Conservation (phyloP, 1,140 invertebrate species). For the Ceratina japonica region DNA sequence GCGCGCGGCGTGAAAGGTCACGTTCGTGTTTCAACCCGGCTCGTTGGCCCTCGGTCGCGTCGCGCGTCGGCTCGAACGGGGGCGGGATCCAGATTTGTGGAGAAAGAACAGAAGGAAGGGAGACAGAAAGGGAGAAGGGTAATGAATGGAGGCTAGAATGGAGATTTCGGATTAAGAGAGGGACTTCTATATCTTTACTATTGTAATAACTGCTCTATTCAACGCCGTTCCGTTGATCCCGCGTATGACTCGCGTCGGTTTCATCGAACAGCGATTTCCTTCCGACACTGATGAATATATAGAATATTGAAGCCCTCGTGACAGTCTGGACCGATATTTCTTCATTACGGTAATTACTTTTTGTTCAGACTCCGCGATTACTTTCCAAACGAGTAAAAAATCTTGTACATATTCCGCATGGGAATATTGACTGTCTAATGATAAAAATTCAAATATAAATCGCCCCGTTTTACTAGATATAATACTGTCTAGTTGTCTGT, state of each 20-base stretch:
- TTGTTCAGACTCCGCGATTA: not conserved
- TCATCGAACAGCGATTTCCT: not conserved
- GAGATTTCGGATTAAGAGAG: slow-evolving; percentile 58
- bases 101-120: slow-evolving; percentile 40
- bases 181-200: slow-evolving; percentile 35
- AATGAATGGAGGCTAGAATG: slow-evolving; percentile 55
- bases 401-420: too few species aligned
- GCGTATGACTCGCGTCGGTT: too few species aligned
- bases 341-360: not conserved
- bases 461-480: too few species aligned
- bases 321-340: not conserved
- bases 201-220: slow-evolving; percentile 37
- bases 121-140: slow-evolving; percentile 3
- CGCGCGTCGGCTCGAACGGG: slow-evolving; percentile 34
- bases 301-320: not conserved
- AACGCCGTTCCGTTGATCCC: not conserved
- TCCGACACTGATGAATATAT: not conserved
- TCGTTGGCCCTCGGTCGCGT: not conserved
- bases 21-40: slow-evolving; percentile 39
- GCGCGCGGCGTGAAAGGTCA: slow-evolving; percentile 47
- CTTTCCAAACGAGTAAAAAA: not conserved
- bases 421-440: too few species aligned
- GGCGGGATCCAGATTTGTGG: slow-evolving; percentile 58
- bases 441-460: too few species aligned
- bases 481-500: not conserved